A percentile compares a stretch with the other conserved stretches of the same genome.
phyloP scores from a whole-genome alignment of 2,888 invertebrate species.

The Fragum whitleyi region DNA sequence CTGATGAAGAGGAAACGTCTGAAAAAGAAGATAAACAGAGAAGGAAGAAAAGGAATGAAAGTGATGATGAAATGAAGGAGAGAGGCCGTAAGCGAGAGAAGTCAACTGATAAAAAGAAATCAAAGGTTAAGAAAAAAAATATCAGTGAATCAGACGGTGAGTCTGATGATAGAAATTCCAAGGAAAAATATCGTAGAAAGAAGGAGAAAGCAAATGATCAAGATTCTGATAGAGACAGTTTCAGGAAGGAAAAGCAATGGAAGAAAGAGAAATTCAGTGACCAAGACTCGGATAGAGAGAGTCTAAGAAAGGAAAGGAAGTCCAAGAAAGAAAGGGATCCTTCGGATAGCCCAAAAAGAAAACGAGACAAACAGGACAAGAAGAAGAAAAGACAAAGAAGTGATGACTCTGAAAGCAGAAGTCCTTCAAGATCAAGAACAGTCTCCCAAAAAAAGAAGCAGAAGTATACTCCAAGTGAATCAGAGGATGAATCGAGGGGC shows the following conservation, averaged over 20 bases:
- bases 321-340: not conserved
- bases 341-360: constrained; percentile 6
- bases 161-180: not conserved
- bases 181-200: constrained; percentile 12
- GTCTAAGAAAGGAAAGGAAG: not conserved
- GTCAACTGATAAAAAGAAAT: constrained; percentile 32
- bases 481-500: constrained; percentile 25
- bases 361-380: constrained; percentile 19
- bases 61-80: constrained; percentile 18
- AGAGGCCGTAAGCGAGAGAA: not conserved
- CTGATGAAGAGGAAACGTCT: constrained; percentile 37
- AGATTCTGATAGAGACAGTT: not conserved
- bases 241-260: not conserved
- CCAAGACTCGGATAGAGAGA: constrained; percentile 7
- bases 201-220: constrained; percentile 1
- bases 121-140: constrained; percentile 38
- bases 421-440: constrained; percentile 12
- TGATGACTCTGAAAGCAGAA: constrained; percentile 17
- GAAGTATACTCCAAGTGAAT: constrained; percentile 28
- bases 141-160: constrained; percentile 5
- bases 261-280: not conserved
- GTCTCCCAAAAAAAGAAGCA: constrained; percentile 44
- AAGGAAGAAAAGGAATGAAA: constrained; percentile 15
- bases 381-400: constrained; percentile 18
- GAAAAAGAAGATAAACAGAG: constrained; percentile 42